These are phyloP conservation scores for Pterophyllum scalare DNA, from an alignment of 2,113 vertebrate genomes.

Conservation along the genomic window DNA sequence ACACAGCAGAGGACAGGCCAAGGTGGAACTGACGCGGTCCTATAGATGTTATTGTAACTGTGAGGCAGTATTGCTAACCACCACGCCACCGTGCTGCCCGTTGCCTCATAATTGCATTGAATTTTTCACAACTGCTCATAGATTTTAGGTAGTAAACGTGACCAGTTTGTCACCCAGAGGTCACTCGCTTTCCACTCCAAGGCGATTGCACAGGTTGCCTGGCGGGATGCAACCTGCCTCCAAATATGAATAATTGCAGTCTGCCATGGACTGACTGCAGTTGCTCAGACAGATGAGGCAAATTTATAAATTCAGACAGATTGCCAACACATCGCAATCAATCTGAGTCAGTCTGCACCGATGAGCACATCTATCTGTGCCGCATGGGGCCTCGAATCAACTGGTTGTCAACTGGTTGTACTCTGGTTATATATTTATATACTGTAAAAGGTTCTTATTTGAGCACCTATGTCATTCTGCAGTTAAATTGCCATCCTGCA, in stretches of 20 bases:
- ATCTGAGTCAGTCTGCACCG: no score
- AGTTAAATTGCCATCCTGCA: neutral
- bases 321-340: neutral
- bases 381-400: no score
- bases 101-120: neutral
- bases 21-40: no score
- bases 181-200: no score
- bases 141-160: neutral
- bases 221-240: neutral
- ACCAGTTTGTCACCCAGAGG: neutral
- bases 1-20: no score
- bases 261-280: neutral
- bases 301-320: neutral
- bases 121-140: neutral
- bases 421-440: neutral
- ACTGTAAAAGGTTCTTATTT: neutral
- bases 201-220: neutral
- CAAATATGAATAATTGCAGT: neutral
- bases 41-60: no score
- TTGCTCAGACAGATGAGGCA: neutral
- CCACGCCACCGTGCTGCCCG: no score
- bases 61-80: no score
- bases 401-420: neutral
- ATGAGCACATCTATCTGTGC: no score
- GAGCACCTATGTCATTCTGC: neutral